phyloP scores from a whole-genome alignment of 1,140 invertebrate species.

The Lasaia peninsularis region DNA sequence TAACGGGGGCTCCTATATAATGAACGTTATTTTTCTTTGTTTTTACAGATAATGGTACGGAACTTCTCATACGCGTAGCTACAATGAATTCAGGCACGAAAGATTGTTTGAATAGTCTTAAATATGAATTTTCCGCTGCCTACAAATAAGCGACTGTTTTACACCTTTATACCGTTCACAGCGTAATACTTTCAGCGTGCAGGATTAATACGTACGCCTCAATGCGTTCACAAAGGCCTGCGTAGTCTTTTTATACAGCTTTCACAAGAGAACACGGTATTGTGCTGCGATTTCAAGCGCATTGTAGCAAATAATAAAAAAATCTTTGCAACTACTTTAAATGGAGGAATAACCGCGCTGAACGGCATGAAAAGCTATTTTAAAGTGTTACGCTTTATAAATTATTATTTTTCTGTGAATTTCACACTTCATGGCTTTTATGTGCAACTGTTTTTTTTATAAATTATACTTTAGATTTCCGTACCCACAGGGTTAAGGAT shows the following conservation, averaged over 20 bases:
- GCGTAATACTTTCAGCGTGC: conserved; percentile 44
- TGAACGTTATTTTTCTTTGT: too few species aligned
- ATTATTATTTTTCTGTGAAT: background rate
- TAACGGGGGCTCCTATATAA: too few species aligned
- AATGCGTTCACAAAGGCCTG: conserved; percentile 54
- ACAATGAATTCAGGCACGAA: too few species aligned
- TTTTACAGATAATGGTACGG: too few species aligned
- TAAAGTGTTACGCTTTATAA: background rate
- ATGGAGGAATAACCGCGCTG: conserved; percentile 15
- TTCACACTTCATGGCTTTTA: too few species aligned
- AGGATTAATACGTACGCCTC: conserved; percentile 51
- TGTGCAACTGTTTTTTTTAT: too few species aligned
- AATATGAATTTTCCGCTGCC: background rate
- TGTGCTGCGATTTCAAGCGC: conserved; percentile 45
- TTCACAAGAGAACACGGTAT: conserved; percentile 34
- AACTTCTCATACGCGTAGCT: too few species aligned
- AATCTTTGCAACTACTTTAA: conserved; percentile 20
- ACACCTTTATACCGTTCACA: conserved; percentile 27
- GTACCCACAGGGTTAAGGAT: too few species aligned
- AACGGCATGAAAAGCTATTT: conserved; percentile 16
- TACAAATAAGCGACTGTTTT: conserved; percentile 17
- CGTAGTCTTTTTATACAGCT: conserved; percentile 51
- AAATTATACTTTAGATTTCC: too few species aligned
- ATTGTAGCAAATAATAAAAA: conserved; percentile 36
- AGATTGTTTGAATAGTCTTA: too few species aligned